phyloP scores from a whole-genome alignment of 2,797 vertebrate species.

The Poeciliopsis paucimaculata region DNA sequence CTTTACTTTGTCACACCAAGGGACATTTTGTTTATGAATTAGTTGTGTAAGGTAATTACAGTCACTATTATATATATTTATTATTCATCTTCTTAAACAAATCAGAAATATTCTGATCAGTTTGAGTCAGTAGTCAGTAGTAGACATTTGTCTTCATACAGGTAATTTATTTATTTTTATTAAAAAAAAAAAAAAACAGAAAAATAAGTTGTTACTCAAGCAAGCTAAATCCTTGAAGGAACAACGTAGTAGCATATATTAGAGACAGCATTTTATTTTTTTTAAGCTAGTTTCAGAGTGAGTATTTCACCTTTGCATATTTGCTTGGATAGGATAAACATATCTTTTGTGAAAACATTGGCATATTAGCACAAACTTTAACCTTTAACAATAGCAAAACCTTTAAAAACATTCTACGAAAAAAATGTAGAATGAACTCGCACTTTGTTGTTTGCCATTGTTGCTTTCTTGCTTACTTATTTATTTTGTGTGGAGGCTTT shows the following conservation, averaged over 20 bases:
- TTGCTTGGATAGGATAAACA: neutral
- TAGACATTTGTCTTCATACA: neutral
- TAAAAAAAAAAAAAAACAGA: neutral
- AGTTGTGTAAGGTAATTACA: neutral
- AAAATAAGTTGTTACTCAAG: neutral
- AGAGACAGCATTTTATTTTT: no score
- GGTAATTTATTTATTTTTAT: neutral
- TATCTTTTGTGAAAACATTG: neutral
- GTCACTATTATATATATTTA: neutral
- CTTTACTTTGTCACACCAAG: neutral
- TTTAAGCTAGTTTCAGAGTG: neutral
- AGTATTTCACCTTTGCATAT: neutral
- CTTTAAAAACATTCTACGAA: neutral
- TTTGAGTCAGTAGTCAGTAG: neutral
- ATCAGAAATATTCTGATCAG: neutral
- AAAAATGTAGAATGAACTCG: neutral
- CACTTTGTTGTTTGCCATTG: neutral
- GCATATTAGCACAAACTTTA: neutral
- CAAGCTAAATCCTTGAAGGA: no score
- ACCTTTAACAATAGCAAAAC: neutral
- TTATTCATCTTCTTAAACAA: neutral
- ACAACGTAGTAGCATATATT: no score
- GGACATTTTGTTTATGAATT: neutral
- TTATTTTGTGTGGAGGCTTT: neutral
- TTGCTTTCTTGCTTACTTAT: neutral